Evolutionary conservation across 2,888 invertebrate species (phyloP).

Genomic region (Oligia fasciuncula): DNA sequence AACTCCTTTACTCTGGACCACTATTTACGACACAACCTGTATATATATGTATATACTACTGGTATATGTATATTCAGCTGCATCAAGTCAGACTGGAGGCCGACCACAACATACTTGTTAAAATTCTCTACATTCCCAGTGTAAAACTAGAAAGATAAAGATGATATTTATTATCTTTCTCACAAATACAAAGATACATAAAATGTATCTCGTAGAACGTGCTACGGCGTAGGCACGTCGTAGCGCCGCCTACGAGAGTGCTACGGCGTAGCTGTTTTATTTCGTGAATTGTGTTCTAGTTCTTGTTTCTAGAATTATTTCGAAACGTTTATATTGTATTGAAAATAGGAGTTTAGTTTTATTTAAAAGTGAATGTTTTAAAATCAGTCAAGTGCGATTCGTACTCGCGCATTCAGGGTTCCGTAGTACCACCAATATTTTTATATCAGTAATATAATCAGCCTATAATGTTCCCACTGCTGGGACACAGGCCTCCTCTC

Average conservation of each 20-base stretch:
- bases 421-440: background rate
- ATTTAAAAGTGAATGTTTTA: background rate
- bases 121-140: background rate
- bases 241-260: slow-evolving; percentile 38
- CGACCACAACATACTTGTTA: background rate
- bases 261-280: slow-evolving; percentile 34
- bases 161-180: slow-evolving; percentile 23
- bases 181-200: slow-evolving; percentile 28
- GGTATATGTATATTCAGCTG: too few species aligned
- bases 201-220: slow-evolving; percentile 38
- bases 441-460: too few species aligned
- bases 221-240: slow-evolving; percentile 46
- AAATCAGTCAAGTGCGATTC: background rate
- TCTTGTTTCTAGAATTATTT: slow-evolving; percentile 17
- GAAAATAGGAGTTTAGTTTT: background rate
- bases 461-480: too few species aligned
- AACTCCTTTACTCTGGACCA: too few species aligned
- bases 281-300: slow-evolving; percentile 7
- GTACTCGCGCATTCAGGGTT: background rate
- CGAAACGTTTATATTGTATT: slow-evolving; percentile 4
- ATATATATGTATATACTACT: too few species aligned
- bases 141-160: background rate
- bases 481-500: too few species aligned
- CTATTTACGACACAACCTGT: too few species aligned
- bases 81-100: background rate